Evolutionary conservation across 2,888 invertebrate species (phyloP), one percentile per base, ranked within the genome.

Genomic region (Rugalucina vietnamica): DNA sequence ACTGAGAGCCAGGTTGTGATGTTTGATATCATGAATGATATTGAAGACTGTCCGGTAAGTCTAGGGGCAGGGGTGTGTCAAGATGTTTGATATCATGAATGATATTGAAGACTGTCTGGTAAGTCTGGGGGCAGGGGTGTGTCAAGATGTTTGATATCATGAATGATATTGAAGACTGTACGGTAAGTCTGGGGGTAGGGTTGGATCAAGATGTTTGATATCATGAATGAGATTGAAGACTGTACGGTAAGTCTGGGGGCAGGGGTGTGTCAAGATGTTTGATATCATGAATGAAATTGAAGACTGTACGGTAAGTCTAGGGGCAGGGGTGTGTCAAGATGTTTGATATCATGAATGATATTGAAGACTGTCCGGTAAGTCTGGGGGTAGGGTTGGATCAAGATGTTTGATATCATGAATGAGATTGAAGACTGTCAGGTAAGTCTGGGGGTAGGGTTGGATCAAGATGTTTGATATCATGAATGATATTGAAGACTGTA

Each of bases 201-300:
- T 98, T 94, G 98, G 97, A 96, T 98, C 94, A 98, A 97, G 91
- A 97, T 99, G 96, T 99, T 99, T 95, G 98, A 98, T 95, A 98
- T 99, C 89, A 98, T 99, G 95, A 98, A 99, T 95, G 99, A 99
- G 94, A 99, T 99, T 93, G 99, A 99, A 94, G 98, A 98, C 95
- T 99, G 99, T 95, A 99, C 99, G 88, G 98, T 98, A 95, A 92
- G 93, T 92, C n/a, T n/a, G n/a, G n/a, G n/a, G n/a, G n/a, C n/a
- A n/a, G n/a, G n/a, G n/a, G n/a, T n/a, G n/a, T n/a, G n/a, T n/a
- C n/a, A n/a, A n/a, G 91, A n/a, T n/a, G 96, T 99, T 99, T 95
- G 98, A 98, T 95, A 98, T 99, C 89, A 98, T 99, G 95, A 98
- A 99, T 95, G 99, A 99, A 94, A 99, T 99, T 93, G 99, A 99